phyloP scores from a whole-genome alignment of 1,140 invertebrate species.

The Lordiphosa stackelbergi region DNA sequence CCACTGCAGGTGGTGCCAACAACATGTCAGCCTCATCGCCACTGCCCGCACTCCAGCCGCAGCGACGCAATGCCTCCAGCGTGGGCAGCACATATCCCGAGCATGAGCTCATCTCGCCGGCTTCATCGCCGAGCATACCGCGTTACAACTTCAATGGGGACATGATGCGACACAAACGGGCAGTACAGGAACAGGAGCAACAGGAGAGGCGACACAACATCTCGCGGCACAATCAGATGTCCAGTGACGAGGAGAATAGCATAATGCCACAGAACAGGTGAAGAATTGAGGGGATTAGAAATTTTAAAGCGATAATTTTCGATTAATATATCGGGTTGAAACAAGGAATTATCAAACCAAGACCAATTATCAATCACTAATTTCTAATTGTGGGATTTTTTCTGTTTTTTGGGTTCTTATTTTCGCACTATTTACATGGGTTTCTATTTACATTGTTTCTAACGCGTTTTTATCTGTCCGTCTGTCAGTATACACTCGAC shows the following conservation, averaged over 20 bases:
- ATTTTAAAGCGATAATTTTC: no score
- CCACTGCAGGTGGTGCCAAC: conserved; percentile 31
- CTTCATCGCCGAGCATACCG: conserved; percentile 75
- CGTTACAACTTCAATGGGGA: conserved; percentile 75
- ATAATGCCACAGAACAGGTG: conserved; percentile 77
- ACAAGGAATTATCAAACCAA: no score
- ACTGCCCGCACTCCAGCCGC: conserved; percentile 65
- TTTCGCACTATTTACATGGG: no score
- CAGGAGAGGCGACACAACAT: conserved; percentile 66
- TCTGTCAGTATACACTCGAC: no score
- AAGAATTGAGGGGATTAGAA: no score
- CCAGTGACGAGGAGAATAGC: conserved; percentile 77
- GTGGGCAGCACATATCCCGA: conserved; percentile 76
- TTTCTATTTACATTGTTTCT: no score
- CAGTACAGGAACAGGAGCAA: conserved; percentile 64
- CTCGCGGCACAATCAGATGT: conserved; percentile 69
- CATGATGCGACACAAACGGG: conserved; percentile 72
- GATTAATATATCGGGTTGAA: no score
- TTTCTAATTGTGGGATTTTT: no score
- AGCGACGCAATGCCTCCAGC: conserved; percentile 66
- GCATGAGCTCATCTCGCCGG: conserved; percentile 76
- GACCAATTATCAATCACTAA: no score
- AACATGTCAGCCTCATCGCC: conserved; percentile 74
- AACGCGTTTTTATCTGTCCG: no score
- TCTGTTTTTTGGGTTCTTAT: no score